Percentiles rank a stretch among this genome's conserved stretches.
phyloP scores from a whole-genome alignment of 1,140 invertebrate species.

The Meloidogyne hapla region DNA sequence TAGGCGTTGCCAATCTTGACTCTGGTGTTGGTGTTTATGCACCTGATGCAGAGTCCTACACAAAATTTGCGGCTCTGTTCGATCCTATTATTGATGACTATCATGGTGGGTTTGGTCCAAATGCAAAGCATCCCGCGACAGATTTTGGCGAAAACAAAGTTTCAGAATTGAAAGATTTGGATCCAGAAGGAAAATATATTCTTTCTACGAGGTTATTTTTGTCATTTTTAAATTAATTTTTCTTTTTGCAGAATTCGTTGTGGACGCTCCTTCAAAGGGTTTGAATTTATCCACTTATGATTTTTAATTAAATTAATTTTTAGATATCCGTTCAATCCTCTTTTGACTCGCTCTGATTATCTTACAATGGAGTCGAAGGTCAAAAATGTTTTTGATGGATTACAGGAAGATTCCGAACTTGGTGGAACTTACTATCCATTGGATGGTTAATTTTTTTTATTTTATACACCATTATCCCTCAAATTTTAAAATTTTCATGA shows the following conservation, averaged over 20 bases:
- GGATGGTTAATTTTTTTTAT: constrained; percentile 11
- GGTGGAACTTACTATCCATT: constrained; percentile 70
- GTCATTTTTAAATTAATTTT: neutral
- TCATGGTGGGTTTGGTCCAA: constrained; percentile 75
- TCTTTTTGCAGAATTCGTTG: constrained; percentile 70
- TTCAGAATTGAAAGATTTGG: constrained; percentile 73
- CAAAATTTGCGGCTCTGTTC: constrained; percentile 83
- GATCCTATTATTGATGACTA: constrained; percentile 95
- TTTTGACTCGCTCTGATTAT: constrained; percentile 65
- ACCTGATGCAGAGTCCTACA: constrained; percentile 87
- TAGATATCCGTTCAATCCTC: constrained; percentile 82
- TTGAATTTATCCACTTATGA: constrained; percentile 66
- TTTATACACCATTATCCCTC: neutral
- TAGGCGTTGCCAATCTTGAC: constrained; percentile 74
- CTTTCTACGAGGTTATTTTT: constrained; percentile 76
- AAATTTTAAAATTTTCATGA: no score
- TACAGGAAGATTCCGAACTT: constrained; percentile 71
- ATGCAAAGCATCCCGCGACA: constrained; percentile 78
- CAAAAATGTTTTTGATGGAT: constrained; percentile 49
- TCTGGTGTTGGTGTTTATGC: constrained; percentile 90
- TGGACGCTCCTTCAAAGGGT: constrained; percentile 77
- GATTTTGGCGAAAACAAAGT: constrained; percentile 81
- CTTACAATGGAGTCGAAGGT: constrained; percentile 51
- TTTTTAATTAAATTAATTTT: constrained; percentile 57
- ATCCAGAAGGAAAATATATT: constrained; percentile 81